A percentile compares a stretch with the other conserved stretches of the same genome.
These are phyloP conservation scores for Drosophila tsacasi DNA, from an alignment of 1,140 invertebrate genomes.

Conservation along the genomic window DNA sequence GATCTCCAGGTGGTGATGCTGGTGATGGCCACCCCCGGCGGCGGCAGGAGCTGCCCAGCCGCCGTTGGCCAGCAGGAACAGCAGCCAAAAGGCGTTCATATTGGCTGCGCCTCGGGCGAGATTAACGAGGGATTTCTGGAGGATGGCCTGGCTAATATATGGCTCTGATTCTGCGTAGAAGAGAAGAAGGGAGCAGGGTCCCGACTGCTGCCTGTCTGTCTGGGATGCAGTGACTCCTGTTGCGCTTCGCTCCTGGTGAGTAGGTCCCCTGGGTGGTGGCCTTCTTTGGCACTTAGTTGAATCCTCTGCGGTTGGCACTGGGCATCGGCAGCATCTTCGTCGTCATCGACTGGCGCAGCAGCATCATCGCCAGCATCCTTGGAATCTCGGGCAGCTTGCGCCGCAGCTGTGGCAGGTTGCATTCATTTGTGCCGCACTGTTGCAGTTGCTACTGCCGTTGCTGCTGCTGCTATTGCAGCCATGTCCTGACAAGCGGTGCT, in stretches of 20 bases:
- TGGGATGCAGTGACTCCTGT: background rate
- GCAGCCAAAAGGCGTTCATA: constrained; percentile 34
- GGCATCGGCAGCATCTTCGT: constrained; percentile 1
- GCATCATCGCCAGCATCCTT: constrained; percentile 5
- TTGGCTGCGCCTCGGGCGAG: background rate
- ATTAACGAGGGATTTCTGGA: accelerated
- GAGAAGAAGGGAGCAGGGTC: background rate
- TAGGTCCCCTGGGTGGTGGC: background rate
- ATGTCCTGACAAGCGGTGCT: constrained; percentile 1
- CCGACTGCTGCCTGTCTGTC: background rate
- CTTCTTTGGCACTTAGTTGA: constrained; percentile 22
- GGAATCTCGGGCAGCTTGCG: background rate
- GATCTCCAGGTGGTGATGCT: constrained; percentile 53
- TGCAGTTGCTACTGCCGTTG: constrained; percentile 11
- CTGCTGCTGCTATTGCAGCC: constrained; percentile 39
- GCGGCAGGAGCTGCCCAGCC: constrained; percentile 44
- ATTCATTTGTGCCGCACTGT: constrained; percentile 33
- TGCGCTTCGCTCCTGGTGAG: constrained; percentile 8
- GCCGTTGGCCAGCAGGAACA: constrained; percentile 51
- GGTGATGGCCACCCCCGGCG: background rate
- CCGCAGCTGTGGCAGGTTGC: constrained; percentile 19
- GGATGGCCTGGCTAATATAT: background rate
- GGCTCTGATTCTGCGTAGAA: background rate
- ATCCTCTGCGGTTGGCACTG: constrained; percentile 14
- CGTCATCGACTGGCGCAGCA: constrained; percentile 19